These are phyloP conservation scores for Magallana ariakensis DNA, from an alignment of 1,140 invertebrate genomes.

Conservation along the genomic window DNA sequence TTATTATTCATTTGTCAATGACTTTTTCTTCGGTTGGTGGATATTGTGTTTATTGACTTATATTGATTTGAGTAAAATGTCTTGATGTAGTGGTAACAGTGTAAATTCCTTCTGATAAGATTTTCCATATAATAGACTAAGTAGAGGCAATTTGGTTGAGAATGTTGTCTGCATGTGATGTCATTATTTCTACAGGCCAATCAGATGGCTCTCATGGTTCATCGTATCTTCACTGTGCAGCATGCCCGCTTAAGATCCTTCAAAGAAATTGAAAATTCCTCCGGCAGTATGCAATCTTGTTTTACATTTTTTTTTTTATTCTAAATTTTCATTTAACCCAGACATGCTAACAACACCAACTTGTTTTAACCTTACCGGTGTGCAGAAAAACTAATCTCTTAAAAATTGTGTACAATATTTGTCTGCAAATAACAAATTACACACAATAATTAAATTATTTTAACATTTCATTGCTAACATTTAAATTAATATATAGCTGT, in stretches of 20 bases:
- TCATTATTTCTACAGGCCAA: slow-evolving; percentile 80
- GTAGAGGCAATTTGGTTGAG: not conserved
- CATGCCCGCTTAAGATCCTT: slow-evolving; percentile 44
- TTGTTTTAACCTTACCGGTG: too few relatives aligned
- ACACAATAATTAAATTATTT: too few relatives aligned
- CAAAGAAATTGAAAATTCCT: not conserved
- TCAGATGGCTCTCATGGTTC: slow-evolving; percentile 83
- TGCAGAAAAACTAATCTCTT: not conserved
- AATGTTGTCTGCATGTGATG: slow-evolving; percentile 9
- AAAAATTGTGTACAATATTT: too few relatives aligned
- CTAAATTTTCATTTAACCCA: not conserved
- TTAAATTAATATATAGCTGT: too few relatives aligned
- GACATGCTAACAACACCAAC: not conserved
- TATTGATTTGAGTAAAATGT: slow-evolving; percentile 15
- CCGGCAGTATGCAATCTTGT: slow-evolving; percentile 36
- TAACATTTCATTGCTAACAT: too few relatives aligned
- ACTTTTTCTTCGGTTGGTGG: too few relatives aligned
- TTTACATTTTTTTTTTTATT: not conserved
- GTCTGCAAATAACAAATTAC: too few relatives aligned
- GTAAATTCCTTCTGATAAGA: too few relatives aligned
- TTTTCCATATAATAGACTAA: too few relatives aligned
- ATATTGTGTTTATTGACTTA: too few relatives aligned
- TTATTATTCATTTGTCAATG: too few relatives aligned
- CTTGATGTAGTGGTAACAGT: not conserved
- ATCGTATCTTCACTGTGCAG: slow-evolving; percentile 83